Conservation (phyloP, 2,113 vertebrate species). For the Albula glossodonta region DNA sequence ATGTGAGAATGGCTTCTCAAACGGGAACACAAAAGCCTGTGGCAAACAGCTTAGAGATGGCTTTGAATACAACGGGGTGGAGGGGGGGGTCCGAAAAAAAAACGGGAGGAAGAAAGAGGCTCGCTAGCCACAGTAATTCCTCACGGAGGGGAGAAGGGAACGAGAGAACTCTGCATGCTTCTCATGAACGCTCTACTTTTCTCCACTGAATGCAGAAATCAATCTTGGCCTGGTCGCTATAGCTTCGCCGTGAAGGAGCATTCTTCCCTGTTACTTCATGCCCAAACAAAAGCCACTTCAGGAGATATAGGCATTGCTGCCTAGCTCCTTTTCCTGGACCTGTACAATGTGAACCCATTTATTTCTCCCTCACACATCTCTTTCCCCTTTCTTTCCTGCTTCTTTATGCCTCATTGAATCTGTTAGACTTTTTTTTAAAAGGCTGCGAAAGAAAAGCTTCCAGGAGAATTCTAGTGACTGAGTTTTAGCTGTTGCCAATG, state of each 20-base stretch:
- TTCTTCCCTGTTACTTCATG: conserved; percentile 79
- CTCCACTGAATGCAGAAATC: conserved; percentile 88
- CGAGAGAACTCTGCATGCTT: conserved; percentile 87
- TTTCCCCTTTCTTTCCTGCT: conserved; percentile 67
- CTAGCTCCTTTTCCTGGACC: conserved; percentile 74
- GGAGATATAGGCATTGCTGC: conserved; percentile 79
- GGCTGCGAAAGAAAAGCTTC: conserved; percentile 69
- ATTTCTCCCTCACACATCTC: conserved; percentile 74
- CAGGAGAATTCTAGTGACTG: conserved; percentile 57
- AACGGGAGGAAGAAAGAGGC: conserved; percentile 37
- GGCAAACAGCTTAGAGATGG: conserved; percentile 58
- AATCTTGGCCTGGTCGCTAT: conserved; percentile 77
- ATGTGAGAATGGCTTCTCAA: conserved; percentile 60
- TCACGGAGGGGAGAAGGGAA: conserved; percentile 57
- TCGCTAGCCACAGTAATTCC: conserved; percentile 59
- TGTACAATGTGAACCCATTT: conserved; percentile 75
- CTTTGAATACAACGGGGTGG: conserved; percentile 59
- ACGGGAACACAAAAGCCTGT: conserved; percentile 51
- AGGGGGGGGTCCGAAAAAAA: conserved; percentile 11
- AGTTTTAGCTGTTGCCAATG: conserved; percentile 56
- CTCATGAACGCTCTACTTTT: conserved; percentile 93
- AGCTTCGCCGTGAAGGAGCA: conserved; percentile 79
- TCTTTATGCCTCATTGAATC: conserved; percentile 82
- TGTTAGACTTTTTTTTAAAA: conserved; percentile 71
- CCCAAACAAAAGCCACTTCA: conserved; percentile 89